A percentile compares a stretch with the other conserved stretches of the same genome.
Conservation (phyloP, 2,113 vertebrate species). For the Delphinapterus leucas region DNA sequence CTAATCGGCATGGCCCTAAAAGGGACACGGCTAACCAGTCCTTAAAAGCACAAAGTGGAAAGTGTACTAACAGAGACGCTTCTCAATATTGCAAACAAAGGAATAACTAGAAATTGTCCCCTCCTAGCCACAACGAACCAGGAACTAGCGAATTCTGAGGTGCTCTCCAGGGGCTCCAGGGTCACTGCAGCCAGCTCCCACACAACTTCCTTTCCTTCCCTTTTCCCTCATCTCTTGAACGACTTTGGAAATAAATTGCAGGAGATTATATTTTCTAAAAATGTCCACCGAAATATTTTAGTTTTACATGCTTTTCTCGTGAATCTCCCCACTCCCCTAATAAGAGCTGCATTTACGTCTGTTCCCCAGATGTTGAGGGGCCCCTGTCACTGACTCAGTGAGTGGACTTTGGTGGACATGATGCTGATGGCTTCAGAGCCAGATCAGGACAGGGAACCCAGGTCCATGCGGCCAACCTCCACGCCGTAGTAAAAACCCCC, state of each 20-base stretch:
- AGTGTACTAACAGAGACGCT: neutral
- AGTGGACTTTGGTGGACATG: neutral
- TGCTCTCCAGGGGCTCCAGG: neutral
- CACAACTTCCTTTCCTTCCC: neutral
- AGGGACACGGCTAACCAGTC: neutral
- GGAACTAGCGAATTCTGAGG: neutral
- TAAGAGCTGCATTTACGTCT: neutral
- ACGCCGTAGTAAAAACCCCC: no score
- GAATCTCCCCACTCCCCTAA: neutral
- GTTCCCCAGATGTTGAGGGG: neutral
- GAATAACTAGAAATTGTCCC: neutral
- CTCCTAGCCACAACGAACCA: neutral
- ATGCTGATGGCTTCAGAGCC: neutral
- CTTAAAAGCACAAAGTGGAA: neutral
- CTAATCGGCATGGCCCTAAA: no score
- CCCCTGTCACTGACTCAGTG: neutral
- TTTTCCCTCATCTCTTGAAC: neutral
- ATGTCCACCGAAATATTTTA: neutral
- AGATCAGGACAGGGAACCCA: no score
- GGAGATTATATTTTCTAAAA: neutral
- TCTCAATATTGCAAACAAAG: neutral
- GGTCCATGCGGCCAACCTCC: neutral
- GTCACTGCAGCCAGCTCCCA: neutral
- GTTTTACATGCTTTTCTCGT: neutral
- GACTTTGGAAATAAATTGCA: neutral